Conservation (phyloP, 2,113 vertebrate genomes). For the Callipepla californica region DNA sequence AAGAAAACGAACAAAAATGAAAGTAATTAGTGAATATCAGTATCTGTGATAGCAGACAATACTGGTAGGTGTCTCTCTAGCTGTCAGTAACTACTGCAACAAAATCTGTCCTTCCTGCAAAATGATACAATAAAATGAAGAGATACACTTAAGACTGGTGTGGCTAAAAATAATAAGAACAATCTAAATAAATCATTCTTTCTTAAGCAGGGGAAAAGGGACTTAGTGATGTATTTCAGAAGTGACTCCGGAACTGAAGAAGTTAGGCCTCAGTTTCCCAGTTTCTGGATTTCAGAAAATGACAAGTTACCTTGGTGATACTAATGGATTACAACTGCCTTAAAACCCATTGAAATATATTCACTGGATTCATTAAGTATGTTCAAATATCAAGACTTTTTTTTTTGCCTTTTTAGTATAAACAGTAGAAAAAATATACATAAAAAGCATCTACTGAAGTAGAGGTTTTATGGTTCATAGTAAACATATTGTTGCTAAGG, state of each 20-base stretch:
- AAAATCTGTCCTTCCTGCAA: not conserved
- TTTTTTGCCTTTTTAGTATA: not conserved
- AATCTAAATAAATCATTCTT: not conserved
- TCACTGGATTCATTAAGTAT: not conserved
- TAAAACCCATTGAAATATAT: not conserved
- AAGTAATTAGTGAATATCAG: not conserved
- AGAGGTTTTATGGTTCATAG: not conserved
- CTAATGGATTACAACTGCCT: not conserved
- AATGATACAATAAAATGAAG: not conserved
- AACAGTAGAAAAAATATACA: not conserved
- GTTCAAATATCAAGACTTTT: not conserved
- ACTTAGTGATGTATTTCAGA: not conserved
- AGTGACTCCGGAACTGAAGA: not conserved
- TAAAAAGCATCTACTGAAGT: not conserved
- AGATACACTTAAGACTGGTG: not conserved
- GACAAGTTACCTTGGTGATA: accelerated
- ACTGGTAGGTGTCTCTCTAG: not conserved
- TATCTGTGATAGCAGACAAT: not conserved
- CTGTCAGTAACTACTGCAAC: not conserved
- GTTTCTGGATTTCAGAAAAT: not conserved
- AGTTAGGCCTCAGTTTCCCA: not conserved
- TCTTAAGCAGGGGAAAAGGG: not conserved
- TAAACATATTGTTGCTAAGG: not conserved
- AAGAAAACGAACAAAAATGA: not conserved
- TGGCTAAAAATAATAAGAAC: not conserved